Base-by-base conservation (phyloP, 1,140 invertebrate species). In the Heliconius melpomene region DNA sequence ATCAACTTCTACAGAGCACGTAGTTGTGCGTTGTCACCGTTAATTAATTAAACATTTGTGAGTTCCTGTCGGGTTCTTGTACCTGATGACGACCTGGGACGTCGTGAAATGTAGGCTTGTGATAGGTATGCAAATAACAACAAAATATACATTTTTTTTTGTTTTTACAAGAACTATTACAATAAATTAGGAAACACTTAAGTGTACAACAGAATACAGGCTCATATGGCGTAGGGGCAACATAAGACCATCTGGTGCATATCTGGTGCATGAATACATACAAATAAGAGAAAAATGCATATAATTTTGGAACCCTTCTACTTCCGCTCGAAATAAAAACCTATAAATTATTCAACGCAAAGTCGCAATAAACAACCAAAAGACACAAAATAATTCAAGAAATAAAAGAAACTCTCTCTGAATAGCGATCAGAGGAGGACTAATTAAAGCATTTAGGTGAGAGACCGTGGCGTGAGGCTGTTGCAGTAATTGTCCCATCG, bases 401-500 rank as follows among this genome's bases (percentile, higher is more conserved):
- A 66, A 26, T 66, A 29, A 66, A 66, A 66, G 60, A 66, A 29
- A 29, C 60, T 66, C 60, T 5, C 13, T 66, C 16, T 72, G 71
- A 38, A 72, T 72, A 20, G 36, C 71, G 36, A 40, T 38, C 32
- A 75, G 74, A 57, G 46, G 26, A 5, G 52, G 29, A 75, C 32
- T 75, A 60, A 57, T 75, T 75, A 36, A 66, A 36, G 1, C 52
- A 66, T 52, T 60, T 66, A 60, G 23, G 52, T 40, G 54, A 72
- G 74, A 57, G 20, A 54, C 32, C 32, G 29, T n/a, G 29, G 54
- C 50, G 74, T 13, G 8, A 57, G 32, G 74, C 74, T 50, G 54
- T 38, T 75, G 54, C 32, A 36, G 74, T 52, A 75, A 60, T 57
- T 54, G 50, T 32, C 54, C 32, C 26, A 75, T 75, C 74, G 74